These are phyloP conservation scores for Saturnia japonica DNA, from an alignment of 2,888 invertebrate species.

Conservation along the genomic window DNA sequence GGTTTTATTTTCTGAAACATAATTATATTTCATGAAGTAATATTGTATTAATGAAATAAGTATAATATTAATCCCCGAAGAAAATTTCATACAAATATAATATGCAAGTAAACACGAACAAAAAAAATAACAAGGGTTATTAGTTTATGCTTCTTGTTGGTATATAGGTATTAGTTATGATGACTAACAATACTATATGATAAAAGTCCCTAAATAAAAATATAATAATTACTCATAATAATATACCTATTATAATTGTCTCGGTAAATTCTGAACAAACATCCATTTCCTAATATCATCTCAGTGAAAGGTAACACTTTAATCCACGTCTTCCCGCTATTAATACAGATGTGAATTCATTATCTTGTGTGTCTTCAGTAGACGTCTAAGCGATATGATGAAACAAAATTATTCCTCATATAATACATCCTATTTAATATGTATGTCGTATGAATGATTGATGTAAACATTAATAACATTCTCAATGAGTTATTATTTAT, in stretches of 20 bases:
- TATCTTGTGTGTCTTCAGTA: constrained; percentile 48
- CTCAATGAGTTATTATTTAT: constrained; percentile 8
- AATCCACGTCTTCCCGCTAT: constrained; percentile 61
- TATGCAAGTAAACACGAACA: too few relatives aligned
- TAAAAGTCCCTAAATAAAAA: too few relatives aligned
- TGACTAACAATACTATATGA: too few relatives aligned
- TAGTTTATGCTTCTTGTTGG: too few relatives aligned
- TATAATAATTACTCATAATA: neutral
- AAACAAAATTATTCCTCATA: constrained; percentile 4
- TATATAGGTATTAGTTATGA: too few relatives aligned
- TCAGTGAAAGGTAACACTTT: constrained; percentile 45
- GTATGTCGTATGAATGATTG: constrained; percentile 14
- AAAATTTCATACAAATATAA: too few relatives aligned
- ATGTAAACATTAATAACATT: constrained; percentile 7
- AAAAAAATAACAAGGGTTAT: too few relatives aligned
- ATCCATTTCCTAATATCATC: neutral
- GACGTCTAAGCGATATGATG: constrained; percentile 32
- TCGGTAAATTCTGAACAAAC: constrained; percentile 1
- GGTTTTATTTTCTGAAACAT: neutral
- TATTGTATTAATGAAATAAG: too few relatives aligned
- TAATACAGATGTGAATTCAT: constrained; percentile 67
- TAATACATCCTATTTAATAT: neutral
- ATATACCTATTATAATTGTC: neutral
- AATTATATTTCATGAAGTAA: neutral
- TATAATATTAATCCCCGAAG: too few relatives aligned